A percentile compares a stretch with the other conserved stretches of the same genome.
phyloP scores from a whole-genome alignment of 2,888 invertebrate genomes.

The Xanthorhoe designata region DNA sequence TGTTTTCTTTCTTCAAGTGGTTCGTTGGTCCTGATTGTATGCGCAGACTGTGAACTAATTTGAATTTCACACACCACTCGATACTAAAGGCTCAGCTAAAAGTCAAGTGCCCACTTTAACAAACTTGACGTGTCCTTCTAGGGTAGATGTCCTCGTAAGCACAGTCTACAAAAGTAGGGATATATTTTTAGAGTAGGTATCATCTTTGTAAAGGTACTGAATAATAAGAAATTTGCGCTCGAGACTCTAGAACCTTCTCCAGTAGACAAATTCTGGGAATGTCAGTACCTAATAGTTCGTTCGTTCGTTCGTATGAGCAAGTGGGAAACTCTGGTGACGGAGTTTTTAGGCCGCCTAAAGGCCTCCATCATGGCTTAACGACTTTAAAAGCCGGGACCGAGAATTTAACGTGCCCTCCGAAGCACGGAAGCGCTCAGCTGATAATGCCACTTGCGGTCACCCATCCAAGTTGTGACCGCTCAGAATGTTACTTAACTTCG shows the following conservation, averaged over 20 bases:
- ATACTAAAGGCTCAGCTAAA: slow-evolving; percentile 28
- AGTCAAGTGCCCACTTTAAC: slow-evolving; percentile 23
- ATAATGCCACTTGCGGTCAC: too few species aligned
- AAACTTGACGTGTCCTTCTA: slow-evolving; percentile 17
- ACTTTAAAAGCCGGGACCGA: too few species aligned
- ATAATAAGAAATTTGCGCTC: background rate
- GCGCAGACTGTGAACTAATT: slow-evolving; percentile 22
- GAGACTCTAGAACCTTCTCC: background rate
- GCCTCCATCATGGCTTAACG: too few species aligned
- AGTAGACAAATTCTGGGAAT: background rate
- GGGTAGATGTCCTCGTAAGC: slow-evolving; percentile 18
- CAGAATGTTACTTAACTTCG: too few species aligned
- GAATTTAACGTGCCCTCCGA: too few species aligned
- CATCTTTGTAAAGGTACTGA: background rate
- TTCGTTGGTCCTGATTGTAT: background rate
- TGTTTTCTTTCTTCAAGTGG: background rate
- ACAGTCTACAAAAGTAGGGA: slow-evolving; percentile 3
- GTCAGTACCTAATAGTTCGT: background rate
- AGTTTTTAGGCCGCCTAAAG: too few species aligned
- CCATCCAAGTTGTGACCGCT: too few species aligned
- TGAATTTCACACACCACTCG: slow-evolving; percentile 26
- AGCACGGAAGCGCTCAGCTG: too few species aligned
- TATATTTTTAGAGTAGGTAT: background rate
- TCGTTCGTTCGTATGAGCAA: too few species aligned
- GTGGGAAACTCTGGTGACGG: too few species aligned